Evolutionary conservation across 2,888 invertebrate species (phyloP).

Genomic region (Actias luna): DNA sequence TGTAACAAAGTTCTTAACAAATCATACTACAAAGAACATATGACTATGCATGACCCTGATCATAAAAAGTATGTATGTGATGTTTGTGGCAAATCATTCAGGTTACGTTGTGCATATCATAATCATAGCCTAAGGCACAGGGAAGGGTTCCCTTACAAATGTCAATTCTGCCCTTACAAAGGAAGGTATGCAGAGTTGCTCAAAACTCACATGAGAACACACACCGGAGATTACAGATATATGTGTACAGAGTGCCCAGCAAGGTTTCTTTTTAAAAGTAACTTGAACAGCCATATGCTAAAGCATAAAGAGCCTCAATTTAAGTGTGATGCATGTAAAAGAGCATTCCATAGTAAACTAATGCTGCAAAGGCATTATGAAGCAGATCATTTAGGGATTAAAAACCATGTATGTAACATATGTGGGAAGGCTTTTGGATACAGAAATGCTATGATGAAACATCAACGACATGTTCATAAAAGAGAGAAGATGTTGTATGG

Average conservation of each 20-base stretch:
- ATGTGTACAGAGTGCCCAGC: slow-evolving; percentile 64
- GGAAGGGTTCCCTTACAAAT: slow-evolving; percentile 57
- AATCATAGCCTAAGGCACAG: slow-evolving; percentile 54
- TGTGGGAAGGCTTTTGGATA: slow-evolving; percentile 65
- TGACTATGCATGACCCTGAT: slow-evolving; percentile 58
- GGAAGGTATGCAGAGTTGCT: slow-evolving; percentile 51
- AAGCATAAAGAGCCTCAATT: slow-evolving; percentile 55
- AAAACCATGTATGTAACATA: slow-evolving; percentile 57
- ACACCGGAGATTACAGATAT: slow-evolving; percentile 55
- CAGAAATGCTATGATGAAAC: slow-evolving; percentile 63
- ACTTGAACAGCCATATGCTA: slow-evolving; percentile 56
- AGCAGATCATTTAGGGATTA: slow-evolving; percentile 58
- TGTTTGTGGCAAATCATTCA: slow-evolving; percentile 58
- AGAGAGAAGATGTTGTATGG: slow-evolving; percentile 49
- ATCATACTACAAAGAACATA: slow-evolving; percentile 55
- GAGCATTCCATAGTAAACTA: slow-evolving; percentile 52
- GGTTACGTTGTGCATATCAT: slow-evolving; percentile 52
- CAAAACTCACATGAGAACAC: slow-evolving; percentile 55
- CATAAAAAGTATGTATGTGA: slow-evolving; percentile 59
- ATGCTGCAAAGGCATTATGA: slow-evolving; percentile 52
- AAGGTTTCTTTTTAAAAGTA: slow-evolving; percentile 56
- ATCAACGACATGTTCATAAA: slow-evolving; percentile 59
- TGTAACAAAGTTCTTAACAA: slow-evolving; percentile 51
- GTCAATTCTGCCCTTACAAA: slow-evolving; percentile 53
- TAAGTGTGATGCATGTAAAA: slow-evolving; percentile 56